A percentile compares a stretch with the other conserved stretches of the same genome.
These are phyloP conservation scores for Ahaetulla prasina DNA, from an alignment of 2,113 vertebrate species.

Conservation along the genomic window DNA sequence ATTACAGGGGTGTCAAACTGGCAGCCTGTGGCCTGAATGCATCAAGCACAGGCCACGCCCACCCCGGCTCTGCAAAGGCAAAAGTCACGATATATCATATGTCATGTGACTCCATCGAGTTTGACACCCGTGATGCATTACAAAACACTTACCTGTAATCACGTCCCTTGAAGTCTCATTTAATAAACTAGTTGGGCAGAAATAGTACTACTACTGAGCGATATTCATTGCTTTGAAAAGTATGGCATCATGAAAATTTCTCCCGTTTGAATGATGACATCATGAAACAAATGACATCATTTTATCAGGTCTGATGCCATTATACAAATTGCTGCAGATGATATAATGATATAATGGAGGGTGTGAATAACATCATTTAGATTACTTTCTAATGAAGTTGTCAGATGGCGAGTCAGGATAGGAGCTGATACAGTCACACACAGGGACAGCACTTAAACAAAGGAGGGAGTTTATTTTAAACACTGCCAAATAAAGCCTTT, in stretches of 20 bases:
- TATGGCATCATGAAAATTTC: background rate
- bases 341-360: background rate
- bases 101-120: too few species aligned
- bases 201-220: background rate
- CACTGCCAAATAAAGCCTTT: background rate
- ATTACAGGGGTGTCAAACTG: background rate
- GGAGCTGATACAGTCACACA: too few species aligned
- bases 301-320: background rate
- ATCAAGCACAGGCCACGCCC: too few species aligned
- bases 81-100: too few species aligned
- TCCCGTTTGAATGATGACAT: background rate
- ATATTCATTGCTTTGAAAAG: background rate
- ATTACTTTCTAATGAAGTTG: background rate
- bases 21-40: too few species aligned
- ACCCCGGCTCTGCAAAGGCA: too few species aligned
- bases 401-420: background rate
- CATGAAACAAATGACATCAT: background rate
- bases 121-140: background rate
- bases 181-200: background rate
- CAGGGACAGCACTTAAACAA: too few species aligned
- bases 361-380: background rate
- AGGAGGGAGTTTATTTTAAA: too few species aligned
- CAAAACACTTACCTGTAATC: background rate
- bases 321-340: background rate
- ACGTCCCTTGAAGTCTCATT: background rate